Conservation (phyloP, 2,888 invertebrate genomes). For the Eilema sororculum region DNA sequence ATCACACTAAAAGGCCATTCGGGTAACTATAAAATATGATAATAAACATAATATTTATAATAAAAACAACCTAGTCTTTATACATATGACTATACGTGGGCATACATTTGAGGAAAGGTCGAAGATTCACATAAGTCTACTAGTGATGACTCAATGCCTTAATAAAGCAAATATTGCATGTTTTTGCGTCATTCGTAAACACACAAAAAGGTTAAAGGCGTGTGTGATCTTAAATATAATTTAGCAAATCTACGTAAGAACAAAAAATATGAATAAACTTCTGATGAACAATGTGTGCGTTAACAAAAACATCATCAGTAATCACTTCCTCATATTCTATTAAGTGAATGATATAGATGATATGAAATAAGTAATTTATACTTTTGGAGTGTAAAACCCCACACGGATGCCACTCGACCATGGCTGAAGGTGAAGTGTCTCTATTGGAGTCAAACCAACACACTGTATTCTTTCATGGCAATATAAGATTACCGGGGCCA, state of each 20-base stretch:
- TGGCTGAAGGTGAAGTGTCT: neutral
- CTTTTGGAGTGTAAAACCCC: neutral
- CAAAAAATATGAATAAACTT: slow-evolving; percentile 7
- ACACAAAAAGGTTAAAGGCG: slow-evolving; percentile 9
- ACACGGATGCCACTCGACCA: neutral
- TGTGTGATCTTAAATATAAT: slow-evolving; percentile 5
- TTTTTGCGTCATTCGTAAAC: slow-evolving; percentile 9
- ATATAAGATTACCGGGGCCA: neutral
- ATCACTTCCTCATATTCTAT: slow-evolving; percentile 5
- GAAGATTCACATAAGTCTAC: slow-evolving; percentile 13
- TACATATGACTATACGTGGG: neutral
- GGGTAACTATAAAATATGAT: neutral
- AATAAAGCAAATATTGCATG: slow-evolving; percentile 7
- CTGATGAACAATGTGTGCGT: neutral
- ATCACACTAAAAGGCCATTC: neutral
- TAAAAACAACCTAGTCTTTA: too few species aligned
- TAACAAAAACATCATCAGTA: slow-evolving; percentile 4
- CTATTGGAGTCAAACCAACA: neutral
- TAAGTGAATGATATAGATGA: slow-evolving; percentile 26
- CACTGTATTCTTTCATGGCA: neutral
- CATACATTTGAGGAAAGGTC: slow-evolving; percentile 3
- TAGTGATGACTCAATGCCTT: slow-evolving; percentile 12
- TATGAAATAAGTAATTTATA: slow-evolving; percentile 5
- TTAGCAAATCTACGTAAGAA: slow-evolving; percentile 5
- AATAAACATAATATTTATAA: too few species aligned